Evolutionary conservation across 2,888 invertebrate species (phyloP), one percentile per base, ranked within the genome.

Genomic region (Agrotis exclamationis): DNA sequence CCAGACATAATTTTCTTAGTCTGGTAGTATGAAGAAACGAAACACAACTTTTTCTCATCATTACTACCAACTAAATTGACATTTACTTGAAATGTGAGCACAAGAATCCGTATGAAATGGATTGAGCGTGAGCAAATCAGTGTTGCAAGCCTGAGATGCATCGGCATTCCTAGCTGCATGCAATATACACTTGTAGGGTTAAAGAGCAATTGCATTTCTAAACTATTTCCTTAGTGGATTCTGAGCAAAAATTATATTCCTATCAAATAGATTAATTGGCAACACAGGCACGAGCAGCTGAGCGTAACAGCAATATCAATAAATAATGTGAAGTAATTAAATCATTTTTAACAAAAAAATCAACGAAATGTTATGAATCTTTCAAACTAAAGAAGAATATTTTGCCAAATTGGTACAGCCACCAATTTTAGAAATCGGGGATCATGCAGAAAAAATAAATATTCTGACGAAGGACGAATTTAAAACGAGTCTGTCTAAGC

Each of bases 81-180:
- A 57, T 75, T 47, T 60, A 65, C 47, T 33, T 39, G 53, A 57
- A 63, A 75, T 75, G 20, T 16, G 24, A 54, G 54, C 47, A 18
- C 11, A n/a, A 53, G 16, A 54, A 66, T 67, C n/a, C 44, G 24
- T 53, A 50, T 20, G 2, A 75, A 51, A 78, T 33, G 18, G 51
- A 62, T 78, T 78, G 28, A 67, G 63, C 20, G 44, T 60, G 63
- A 53, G 80, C 24, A 62, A 83, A 60, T 39, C n/a, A 47, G n/a
- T 73, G 66, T 64, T 73, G 79, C 48, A 79, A 83, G 22, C 1
- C 5, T 76, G 28, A 33, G 53, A 24, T 62, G 48, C 60, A 64
- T 64, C 28, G 44, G 44, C 39, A 67, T 79, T 67, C 53, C 50
- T 50, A 39, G 20, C 44, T 24, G 28, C 7, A 51, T 60, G 63